A percentile compares a stretch with the other conserved stretches of the same genome.
Evolutionary conservation across 2,888 invertebrate species (phyloP).

Genomic region (Microctonus aethiopoides): DNA sequence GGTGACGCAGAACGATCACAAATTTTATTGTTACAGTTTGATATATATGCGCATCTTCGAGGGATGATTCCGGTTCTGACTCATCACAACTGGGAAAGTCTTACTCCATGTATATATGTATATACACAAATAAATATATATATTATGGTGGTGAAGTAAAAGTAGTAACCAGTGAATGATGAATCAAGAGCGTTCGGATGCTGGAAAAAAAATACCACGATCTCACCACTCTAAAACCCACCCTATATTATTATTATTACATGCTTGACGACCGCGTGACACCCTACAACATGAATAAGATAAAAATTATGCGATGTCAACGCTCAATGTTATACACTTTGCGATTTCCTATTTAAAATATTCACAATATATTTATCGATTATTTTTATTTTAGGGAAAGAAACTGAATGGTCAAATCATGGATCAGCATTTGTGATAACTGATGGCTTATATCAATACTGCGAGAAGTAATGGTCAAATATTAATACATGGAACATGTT

Average conservation of each 20-base stretch:
- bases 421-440: no score
- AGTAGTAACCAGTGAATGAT: slow-evolving; percentile 33
- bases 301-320: slow-evolving; percentile 32
- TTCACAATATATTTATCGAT: background rate
- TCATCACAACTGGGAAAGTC: slow-evolving; percentile 31
- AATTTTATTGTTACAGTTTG: slow-evolving; percentile 22
- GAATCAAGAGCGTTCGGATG: slow-evolving; percentile 25
- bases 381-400: no score
- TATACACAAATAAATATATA: background rate
- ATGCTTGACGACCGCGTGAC: background rate
- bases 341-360: background rate
- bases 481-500: no score
- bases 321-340: no score
- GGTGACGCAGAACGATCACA: slow-evolving; percentile 18
- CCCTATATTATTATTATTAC: no score
- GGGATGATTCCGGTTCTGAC: slow-evolving; percentile 40
- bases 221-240: slow-evolving; percentile 33
- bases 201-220: slow-evolving; percentile 36
- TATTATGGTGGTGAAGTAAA: background rate
- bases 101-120: slow-evolving; percentile 3
- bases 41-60: slow-evolving; percentile 9
- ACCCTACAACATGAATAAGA: slow-evolving; percentile 30
- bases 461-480: no score
- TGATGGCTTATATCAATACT: no score
- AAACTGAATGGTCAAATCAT: no score